phyloP scores from a whole-genome alignment of 2,797 vertebrate genomes.

The Pipistrellus kuhlii region DNA sequence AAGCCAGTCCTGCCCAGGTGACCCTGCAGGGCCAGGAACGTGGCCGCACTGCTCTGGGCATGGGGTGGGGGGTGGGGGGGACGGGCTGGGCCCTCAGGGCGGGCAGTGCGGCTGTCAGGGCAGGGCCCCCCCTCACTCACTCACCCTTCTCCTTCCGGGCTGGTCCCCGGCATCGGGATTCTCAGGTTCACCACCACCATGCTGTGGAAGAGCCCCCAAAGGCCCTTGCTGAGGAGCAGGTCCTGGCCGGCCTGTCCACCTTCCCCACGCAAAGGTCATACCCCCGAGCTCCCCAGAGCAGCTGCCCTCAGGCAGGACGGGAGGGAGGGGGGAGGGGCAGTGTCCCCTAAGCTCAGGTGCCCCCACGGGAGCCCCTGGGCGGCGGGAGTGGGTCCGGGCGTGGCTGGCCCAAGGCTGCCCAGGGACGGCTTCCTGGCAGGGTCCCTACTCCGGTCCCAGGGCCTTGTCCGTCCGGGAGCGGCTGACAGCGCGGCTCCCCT shows the following conservation, averaged over 20 bases:
- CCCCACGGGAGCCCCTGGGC: rapidly evolving
- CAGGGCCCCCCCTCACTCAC: no score
- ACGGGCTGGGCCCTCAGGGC: no score
- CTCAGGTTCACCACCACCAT: not conserved
- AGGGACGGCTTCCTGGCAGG: not conserved
- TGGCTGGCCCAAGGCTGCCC: not conserved
- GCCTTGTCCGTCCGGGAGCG: not conserved
- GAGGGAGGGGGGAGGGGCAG: no score
- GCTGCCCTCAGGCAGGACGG: not conserved
- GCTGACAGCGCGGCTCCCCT: not conserved
- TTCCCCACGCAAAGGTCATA: rapidly evolving
- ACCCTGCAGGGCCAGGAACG: not conserved
- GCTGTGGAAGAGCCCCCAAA: not conserved
- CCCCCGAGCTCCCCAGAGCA: not conserved
- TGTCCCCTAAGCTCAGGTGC: not conserved
- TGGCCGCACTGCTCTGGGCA: not conserved
- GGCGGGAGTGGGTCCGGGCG: not conserved
- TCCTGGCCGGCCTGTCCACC: not conserved
- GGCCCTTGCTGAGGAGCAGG: not conserved
- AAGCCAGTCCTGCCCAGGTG: not conserved
- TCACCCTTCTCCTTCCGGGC: not conserved
- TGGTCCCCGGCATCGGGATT: not conserved
- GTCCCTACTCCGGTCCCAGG: not conserved
- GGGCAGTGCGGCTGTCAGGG: no score
- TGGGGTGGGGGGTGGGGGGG: no score